phyloP scores from a whole-genome alignment of 2,797 vertebrate species.

The Paratrypauchen microcephalus region DNA sequence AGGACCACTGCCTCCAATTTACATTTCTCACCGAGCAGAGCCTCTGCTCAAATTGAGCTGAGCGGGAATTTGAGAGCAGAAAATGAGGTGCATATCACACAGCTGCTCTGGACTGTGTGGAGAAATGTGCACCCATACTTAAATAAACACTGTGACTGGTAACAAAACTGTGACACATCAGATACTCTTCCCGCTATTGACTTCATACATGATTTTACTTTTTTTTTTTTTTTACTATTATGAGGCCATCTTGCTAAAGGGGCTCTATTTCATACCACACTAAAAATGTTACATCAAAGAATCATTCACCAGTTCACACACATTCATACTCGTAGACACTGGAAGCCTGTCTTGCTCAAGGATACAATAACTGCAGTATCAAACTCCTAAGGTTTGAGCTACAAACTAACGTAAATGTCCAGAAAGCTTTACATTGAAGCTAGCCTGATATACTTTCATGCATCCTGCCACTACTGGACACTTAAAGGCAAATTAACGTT shows the following conservation, averaged over 20 bases:
- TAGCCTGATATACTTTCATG: neutral
- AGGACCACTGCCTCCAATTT: conserved; percentile 82
- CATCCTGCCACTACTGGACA: neutral
- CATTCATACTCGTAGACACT: too few relatives aligned
- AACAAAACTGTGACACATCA: conserved; percentile 13
- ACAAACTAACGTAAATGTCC: neutral
- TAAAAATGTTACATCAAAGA: neutral
- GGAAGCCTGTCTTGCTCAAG: too few relatives aligned
- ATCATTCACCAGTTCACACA: neutral
- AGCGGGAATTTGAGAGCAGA: conserved; percentile 81
- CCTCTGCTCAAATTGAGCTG: conserved; percentile 79
- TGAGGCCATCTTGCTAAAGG: neutral
- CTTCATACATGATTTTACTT: neutral
- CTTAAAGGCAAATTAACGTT: too few relatives aligned
- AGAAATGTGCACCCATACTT: conserved; percentile 51
- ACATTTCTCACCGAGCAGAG: conserved; percentile 82
- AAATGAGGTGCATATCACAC: conserved; percentile 75
- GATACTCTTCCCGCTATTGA: neutral
- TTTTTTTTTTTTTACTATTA: conserved; percentile 2
- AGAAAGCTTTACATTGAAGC: neutral
- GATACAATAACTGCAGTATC: too few relatives aligned
- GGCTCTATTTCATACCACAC: neutral
- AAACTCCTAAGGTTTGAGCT: neutral
- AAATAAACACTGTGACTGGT: neutral
- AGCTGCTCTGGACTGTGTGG: conserved; percentile 66